Conservation (phyloP, 2,113 vertebrate genomes). For the Cryptotis parvus region DNA sequence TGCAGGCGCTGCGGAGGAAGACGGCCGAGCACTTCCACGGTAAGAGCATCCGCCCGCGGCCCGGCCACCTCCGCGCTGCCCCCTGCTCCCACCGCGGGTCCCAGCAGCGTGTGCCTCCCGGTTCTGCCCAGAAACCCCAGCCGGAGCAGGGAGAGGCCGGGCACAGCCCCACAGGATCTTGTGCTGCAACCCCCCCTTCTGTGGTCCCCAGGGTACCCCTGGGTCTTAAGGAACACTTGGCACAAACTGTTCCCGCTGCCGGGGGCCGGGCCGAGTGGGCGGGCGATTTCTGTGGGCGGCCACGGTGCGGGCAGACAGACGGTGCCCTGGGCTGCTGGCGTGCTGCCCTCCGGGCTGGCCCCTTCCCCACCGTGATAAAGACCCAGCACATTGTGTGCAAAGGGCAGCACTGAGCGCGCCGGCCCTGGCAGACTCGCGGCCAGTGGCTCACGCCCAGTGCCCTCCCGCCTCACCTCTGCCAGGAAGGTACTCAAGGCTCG, state of each 20-base stretch:
- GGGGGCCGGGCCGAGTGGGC: too few species aligned
- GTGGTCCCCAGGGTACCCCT: too few species aligned
- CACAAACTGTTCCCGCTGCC: too few species aligned
- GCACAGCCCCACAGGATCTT: too few species aligned
- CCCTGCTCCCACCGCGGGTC: too few species aligned
- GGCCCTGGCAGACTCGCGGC: conserved; percentile 45
- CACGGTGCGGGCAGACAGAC: neutral
- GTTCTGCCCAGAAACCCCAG: too few species aligned
- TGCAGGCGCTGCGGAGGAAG: conserved; percentile 93
- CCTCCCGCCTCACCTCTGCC: conserved; percentile 40
- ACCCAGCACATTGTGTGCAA: neutral
- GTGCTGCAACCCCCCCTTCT: too few species aligned
- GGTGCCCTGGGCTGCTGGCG: neutral
- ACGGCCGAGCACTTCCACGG: conserved; percentile 95
- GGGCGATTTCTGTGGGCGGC: too few species aligned
- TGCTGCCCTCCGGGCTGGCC: neutral
- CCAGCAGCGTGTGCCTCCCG: neutral
- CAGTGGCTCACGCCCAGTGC: conserved; percentile 1
- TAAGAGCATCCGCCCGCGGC: conserved; percentile 75
- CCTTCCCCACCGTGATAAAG: conserved; percentile 6
- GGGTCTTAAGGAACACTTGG: too few species aligned
- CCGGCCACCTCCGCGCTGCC: neutral
- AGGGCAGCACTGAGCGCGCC: neutral
- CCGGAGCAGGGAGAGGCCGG: too few species aligned
- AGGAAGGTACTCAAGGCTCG: conserved; percentile 64